These are phyloP conservation scores for Paedocypris sp. DNA, from an alignment of 2,113 vertebrate species.

Conservation along the genomic window DNA sequence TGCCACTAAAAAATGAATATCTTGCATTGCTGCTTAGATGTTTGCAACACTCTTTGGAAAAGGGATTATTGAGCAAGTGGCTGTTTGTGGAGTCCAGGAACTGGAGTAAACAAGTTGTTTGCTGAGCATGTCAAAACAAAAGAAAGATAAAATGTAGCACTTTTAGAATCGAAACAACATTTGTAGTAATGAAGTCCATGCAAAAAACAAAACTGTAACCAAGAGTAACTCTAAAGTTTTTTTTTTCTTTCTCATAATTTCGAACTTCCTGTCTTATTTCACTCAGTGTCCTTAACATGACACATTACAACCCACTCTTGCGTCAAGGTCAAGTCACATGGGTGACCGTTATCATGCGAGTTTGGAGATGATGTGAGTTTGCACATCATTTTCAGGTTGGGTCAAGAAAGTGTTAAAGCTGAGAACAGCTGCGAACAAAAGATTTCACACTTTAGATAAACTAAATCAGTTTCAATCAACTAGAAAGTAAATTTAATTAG, in stretches of 20 bases:
- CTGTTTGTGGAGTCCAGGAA: neutral
- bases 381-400: neutral
- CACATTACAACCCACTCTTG: neutral
- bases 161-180: neutral
- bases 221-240: too few species aligned
- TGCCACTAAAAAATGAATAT: neutral
- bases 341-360: neutral
- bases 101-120: neutral
- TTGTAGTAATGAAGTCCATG: neutral
- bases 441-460: too few species aligned
- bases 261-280: conserved; percentile 4
- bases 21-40: neutral
- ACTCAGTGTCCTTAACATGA: conserved; percentile 1
- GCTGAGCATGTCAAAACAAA: neutral
- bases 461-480: too few species aligned
- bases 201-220: too few species aligned
- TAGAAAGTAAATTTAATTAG: too few species aligned
- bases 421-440: too few species aligned
- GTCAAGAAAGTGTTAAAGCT: neutral
- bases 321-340: neutral
- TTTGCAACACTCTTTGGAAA: neutral
- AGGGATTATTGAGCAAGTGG: neutral
- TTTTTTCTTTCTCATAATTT: neutral
- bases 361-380: neutral
- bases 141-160: neutral